phyloP scores from a whole-genome alignment of 64 coral and sea anemone species.

The Platygyra sinensis region DNA sequence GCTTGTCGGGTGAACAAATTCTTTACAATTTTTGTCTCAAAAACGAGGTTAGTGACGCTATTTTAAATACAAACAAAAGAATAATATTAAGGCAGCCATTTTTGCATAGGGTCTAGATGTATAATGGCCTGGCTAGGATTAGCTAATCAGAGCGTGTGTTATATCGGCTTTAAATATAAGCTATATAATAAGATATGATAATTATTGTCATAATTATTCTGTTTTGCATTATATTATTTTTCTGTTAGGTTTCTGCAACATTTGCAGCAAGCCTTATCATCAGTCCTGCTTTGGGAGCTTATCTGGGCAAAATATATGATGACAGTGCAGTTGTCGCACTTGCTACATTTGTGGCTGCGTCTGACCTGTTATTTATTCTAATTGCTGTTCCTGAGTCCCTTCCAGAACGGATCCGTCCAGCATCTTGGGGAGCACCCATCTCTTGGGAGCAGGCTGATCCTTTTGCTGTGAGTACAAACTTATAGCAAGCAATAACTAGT shows the following conservation, averaged over 20 bases:
- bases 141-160: too few relatives aligned
- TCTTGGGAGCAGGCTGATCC: conserved; percentile 99
- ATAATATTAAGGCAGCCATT: too few relatives aligned
- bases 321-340: conserved; percentile 92
- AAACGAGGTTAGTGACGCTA: too few relatives aligned
- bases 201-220: too few relatives aligned
- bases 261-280: conserved; percentile 98
- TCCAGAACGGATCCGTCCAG: conserved; percentile 89
- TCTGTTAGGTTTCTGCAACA: conserved; percentile 87
- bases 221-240: conserved; percentile 2
- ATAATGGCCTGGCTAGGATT: too few relatives aligned
- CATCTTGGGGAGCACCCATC: conserved; percentile 96
- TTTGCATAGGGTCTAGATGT: too few relatives aligned
- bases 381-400: conserved; percentile 94
- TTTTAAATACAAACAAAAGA: too few relatives aligned
- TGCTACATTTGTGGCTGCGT: conserved; percentile 86
- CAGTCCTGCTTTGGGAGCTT: conserved; percentile 96
- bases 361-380: conserved; percentile 94
- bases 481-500: too few relatives aligned
- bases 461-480: conserved; percentile 83
- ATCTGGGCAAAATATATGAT: conserved; percentile 79
- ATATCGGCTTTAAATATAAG: too few relatives aligned
- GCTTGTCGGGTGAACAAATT: too few relatives aligned
- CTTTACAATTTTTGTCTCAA: too few relatives aligned
- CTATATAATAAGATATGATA: too few relatives aligned